These are phyloP conservation scores for Psittacus erithacus DNA, from an alignment of 2,113 vertebrate species.

Conservation along the genomic window DNA sequence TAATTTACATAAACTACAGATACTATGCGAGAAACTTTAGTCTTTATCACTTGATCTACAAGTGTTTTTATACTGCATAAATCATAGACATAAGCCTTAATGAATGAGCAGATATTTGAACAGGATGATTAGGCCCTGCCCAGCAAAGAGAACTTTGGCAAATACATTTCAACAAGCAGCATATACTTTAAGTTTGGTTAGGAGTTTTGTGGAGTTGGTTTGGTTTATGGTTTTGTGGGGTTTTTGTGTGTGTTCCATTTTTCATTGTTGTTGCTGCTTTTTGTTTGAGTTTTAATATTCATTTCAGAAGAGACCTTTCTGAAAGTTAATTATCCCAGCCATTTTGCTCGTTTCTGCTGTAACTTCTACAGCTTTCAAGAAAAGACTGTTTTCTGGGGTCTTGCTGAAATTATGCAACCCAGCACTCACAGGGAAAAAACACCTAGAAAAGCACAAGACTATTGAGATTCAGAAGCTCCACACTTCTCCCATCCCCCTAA, in stretches of 20 bases:
- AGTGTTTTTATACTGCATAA: neutral
- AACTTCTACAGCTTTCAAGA: neutral
- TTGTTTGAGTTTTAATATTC: neutral
- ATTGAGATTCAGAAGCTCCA: neutral
- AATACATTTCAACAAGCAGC: neutral
- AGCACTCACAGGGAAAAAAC: rapidly evolving
- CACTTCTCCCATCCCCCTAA: neutral
- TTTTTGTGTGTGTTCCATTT: neutral
- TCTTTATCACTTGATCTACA: neutral
- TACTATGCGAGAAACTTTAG: neutral
- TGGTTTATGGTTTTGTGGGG: neutral
- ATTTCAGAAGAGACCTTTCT: neutral
- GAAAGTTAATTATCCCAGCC: neutral
- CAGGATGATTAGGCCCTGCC: neutral
- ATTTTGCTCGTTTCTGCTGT: neutral
- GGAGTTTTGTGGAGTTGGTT: neutral
- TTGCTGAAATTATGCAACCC: neutral
- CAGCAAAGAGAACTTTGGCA: neutral
- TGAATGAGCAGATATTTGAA: neutral
- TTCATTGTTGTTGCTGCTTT: neutral
- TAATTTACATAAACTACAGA: neutral
- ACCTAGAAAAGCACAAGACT: neutral
- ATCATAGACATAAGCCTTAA: neutral
- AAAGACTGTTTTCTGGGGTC: neutral
- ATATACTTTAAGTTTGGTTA: neutral